Base-by-base conservation (phyloP, 2,888 invertebrate genomes). In the Sicus ferrugineus region DNA sequence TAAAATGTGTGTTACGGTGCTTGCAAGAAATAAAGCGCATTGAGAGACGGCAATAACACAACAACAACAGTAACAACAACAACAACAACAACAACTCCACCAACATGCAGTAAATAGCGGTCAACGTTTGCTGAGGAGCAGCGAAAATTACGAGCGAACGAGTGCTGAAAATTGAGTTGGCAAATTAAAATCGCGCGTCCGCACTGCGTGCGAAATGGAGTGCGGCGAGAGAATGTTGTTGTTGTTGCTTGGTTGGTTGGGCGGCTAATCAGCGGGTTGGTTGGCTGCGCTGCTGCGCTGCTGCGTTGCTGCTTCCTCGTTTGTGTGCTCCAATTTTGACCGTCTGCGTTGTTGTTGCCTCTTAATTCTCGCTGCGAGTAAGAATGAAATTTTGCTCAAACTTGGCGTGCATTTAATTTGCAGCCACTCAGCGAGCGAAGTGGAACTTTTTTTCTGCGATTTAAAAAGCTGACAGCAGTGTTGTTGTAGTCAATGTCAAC, bases 121-220 rank as follows among this genome's bases (percentile, higher is more conserved):
- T n/a, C n/a, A n/a, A 67, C 28, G 11, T 21, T 16, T 30, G 19
- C 23, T 19, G 31, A 23, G 14, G 31, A 21, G 1, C 9, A 38
- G 50, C 52, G 21, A 56, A 68, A 26, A 48, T 63, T 30, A 50
- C 21, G 63, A 48, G 30, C 19, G 48, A 61, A 21, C 42, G n/a
- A 21, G 28, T 3, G 16, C 26, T 63, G 19, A 2, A 11, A 2
- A 23, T 14, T 16, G 38, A 21, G 38, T 64, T 50, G 30, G 50
- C 31, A 14, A 21, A 31, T 31, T 50, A 64, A 19, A 21, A 30
- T n/a, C 6, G 11, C 50, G 48, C 30, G n/a, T 19, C 30, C 50
- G 21, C 28, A 28, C 64, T 9, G 50, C n/a, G 21, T 71, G 77
- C 72, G 77, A 79, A 79, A 76, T 80, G 75, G 78, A 79, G 79